phyloP scores from a whole-genome alignment of 2,113 vertebrate genomes.

The Corapipo altera region DNA sequence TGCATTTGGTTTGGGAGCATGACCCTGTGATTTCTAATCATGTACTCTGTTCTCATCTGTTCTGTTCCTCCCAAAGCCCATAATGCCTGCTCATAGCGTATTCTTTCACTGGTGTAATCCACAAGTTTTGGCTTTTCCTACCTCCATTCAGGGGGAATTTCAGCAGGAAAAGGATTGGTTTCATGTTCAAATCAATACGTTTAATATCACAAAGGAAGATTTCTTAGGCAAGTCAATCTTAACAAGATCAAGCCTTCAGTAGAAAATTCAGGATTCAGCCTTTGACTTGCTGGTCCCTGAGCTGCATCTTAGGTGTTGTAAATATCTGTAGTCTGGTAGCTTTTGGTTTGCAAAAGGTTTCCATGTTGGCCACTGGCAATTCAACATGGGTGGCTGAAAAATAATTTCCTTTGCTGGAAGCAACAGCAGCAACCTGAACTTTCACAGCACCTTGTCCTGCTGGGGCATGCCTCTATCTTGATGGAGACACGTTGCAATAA shows the following conservation, averaged over 20 bases:
- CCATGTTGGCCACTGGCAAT: neutral
- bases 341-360: neutral
- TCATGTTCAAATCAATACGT: neutral
- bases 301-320: neutral
- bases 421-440: constrained; percentile 13
- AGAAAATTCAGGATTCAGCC: neutral
- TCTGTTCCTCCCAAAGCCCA: neutral
- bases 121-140: neutral
- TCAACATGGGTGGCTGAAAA: constrained; percentile 51
- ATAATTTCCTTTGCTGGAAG: constrained; percentile 45
- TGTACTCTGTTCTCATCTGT: neutral
- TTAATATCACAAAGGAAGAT: neutral
- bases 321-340: neutral
- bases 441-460: constrained; percentile 32
- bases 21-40: neutral
- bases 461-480: constrained; percentile 25
- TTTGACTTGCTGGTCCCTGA: neutral
- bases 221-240: neutral
- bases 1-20: neutral
- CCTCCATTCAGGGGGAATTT: neutral
- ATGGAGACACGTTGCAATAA: constrained; percentile 17
- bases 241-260: neutral
- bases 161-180: neutral
- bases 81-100: neutral
- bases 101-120: neutral